These are phyloP conservation scores for Leucozona laternaria DNA, from an alignment of 2,888 invertebrate species.

Conservation along the genomic window DNA sequence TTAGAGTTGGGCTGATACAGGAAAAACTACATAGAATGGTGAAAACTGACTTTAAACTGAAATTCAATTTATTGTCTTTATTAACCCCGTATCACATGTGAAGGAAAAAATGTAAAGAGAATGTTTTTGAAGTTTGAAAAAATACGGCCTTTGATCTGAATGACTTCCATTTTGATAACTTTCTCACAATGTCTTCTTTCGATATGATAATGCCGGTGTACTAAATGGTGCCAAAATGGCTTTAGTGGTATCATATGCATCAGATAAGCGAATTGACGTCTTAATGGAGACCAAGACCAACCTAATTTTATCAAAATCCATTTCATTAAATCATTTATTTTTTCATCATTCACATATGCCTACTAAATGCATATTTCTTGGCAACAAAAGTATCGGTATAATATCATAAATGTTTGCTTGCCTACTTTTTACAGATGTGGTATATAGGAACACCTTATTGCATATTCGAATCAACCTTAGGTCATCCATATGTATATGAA, in stretches of 20 bases:
- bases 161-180: too few species aligned
- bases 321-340: background rate
- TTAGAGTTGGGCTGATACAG: too few species aligned
- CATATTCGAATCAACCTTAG: background rate
- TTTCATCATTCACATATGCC: too few species aligned
- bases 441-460: background rate
- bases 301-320: constrained; percentile 4
- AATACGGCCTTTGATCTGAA: too few species aligned
- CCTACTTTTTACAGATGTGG: background rate
- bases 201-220: background rate
- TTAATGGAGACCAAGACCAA: background rate
- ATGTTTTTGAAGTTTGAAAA: too few species aligned
- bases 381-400: background rate
- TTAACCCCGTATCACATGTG: too few species aligned
- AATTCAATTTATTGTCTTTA: too few species aligned
- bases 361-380: background rate
- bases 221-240: background rate
- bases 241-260: background rate
- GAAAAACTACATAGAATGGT: too few species aligned
- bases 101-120: too few species aligned
- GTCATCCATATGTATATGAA: background rate
- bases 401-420: background rate
- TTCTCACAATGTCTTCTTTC: background rate
- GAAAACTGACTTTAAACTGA: too few species aligned
- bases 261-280: background rate